phyloP scores from a whole-genome alignment of 2,888 invertebrate species.

The Alviniconcha strummeri region DNA sequence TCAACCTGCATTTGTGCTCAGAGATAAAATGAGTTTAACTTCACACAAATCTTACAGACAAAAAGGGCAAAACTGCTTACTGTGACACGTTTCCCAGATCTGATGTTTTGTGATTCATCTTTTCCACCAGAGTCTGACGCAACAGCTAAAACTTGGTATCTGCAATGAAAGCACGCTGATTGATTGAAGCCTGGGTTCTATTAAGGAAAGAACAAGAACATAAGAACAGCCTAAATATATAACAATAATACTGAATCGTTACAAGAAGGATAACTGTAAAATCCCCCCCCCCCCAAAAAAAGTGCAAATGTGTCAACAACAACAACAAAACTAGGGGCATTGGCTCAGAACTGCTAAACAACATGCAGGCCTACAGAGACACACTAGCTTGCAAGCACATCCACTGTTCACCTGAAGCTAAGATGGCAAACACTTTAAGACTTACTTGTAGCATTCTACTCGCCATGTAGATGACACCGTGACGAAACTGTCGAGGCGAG shows the following conservation, averaged over 20 bases:
- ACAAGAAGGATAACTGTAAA: too few relatives aligned
- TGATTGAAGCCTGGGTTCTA: too few relatives aligned
- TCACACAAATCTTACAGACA: neutral
- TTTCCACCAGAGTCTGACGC: constrained; percentile 79
- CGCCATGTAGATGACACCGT: constrained; percentile 87
- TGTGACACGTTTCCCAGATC: constrained; percentile 78
- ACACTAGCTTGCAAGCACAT: neutral
- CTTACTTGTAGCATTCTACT: constrained; percentile 89
- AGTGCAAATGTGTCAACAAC: too few relatives aligned
- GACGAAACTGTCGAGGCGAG: constrained; percentile 89
- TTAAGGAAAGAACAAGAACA: too few relatives aligned
- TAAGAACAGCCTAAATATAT: too few relatives aligned
- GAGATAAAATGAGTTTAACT: too few relatives aligned
- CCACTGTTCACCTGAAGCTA: too few relatives aligned
- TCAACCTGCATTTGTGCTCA: too few relatives aligned
- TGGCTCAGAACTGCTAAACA: too few relatives aligned
- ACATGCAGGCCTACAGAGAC: neutral
- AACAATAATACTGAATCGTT: too few relatives aligned
- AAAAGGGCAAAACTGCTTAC: constrained; percentile 60
- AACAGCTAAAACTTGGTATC: constrained; percentile 87
- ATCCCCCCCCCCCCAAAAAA: too few relatives aligned
- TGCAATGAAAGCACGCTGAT: constrained; percentile 68
- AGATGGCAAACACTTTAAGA: neutral
- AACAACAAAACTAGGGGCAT: too few relatives aligned
- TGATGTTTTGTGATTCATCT: constrained; percentile 73